Base-by-base conservation (phyloP, 1,140 invertebrate species). In the Mercenaria mercenaria region DNA sequence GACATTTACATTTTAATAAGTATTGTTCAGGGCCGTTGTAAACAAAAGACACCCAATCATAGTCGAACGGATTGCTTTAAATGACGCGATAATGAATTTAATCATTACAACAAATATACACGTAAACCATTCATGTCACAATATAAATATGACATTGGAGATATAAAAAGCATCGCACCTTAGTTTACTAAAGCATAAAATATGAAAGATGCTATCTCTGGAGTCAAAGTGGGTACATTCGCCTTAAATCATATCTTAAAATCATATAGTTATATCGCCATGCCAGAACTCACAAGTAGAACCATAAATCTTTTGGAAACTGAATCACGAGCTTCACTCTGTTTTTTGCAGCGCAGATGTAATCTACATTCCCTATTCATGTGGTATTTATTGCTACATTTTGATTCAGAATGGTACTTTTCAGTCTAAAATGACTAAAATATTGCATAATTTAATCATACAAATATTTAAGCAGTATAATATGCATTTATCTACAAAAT, bases 191-290 rank as follows among this genome's bases (percentile, higher is more conserved):
- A 79, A 39, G 76, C 76, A 79, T 79, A 32, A 79, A 79, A 79
- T 79, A 79, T 79, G 47, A 79, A 79, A 79, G 76, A 79, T 79
- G 34, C 43, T 79, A 79, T 79, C 76, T 3, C 13, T 26, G 47
- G 32, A 79, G 76, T 56, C 43, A 50, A 34, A 79, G 47, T 79
- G 47, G 76, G 76, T 79, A 50, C 76, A 37, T 37, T 52, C 15
- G 47, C 32, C 76, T 79, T 79, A 79, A 79, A 79, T 79, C 76
- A 79, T 79, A 23, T n/a, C 37, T 56, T 37, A 79, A 41, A 79
- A 79, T 79, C 43, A 37, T 79, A 79, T 52, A 79, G 76, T 50
- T 23, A 52, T 23, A 23, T 29, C 76, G 26, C 76, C 47, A 20
- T 79, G 76, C 4, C 47, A 56, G 76, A 34, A 52, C 76, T 52